A percentile compares a stretch with the other conserved stretches of the same genome.
phyloP scores from a whole-genome alignment of 1,140 invertebrate genomes.

The Scaptomyza pallida region DNA sequence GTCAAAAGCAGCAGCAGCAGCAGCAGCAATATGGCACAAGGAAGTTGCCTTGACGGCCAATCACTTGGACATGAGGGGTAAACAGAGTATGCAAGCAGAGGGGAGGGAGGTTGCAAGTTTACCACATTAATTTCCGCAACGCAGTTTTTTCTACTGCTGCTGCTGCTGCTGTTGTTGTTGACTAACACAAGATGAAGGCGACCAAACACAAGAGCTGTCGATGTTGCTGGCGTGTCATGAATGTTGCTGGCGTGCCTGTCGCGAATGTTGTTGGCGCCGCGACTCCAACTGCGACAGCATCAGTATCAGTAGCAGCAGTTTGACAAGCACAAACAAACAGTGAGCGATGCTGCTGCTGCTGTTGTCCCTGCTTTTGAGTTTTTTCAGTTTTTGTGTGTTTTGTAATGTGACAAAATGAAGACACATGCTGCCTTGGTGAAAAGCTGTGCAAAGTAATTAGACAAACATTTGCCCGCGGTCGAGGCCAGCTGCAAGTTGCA shows the following conservation, averaged over 20 bases:
- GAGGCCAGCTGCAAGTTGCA: slow-evolving; percentile 49
- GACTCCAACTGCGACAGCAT: slow-evolving; percentile 8
- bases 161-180: slow-evolving; percentile 38
- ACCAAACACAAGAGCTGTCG: slow-evolving; percentile 33
- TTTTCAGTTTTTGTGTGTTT: slow-evolving; percentile 16
- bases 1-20: slow-evolving; percentile 64
- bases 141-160: slow-evolving; percentile 17
- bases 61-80: slow-evolving; percentile 5
- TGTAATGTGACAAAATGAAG: slow-evolving; percentile 69
- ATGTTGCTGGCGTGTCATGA: slow-evolving; percentile 46
- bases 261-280: slow-evolving; percentile 52
- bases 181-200: slow-evolving; percentile 48
- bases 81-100: not conserved
- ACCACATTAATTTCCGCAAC: slow-evolving; percentile 74
- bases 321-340: slow-evolving; percentile 76
- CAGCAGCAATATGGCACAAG: slow-evolving; percentile 33
- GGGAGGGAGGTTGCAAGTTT: slow-evolving; percentile 51
- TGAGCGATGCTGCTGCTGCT: slow-evolving; percentile 31
- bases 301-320: slow-evolving; percentile 34
- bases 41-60: slow-evolving; percentile 35
- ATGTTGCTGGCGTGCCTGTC: slow-evolving; percentile 50
- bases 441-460: slow-evolving; percentile 82
- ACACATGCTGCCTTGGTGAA: slow-evolving; percentile 77
- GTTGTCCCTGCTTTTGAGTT: not conserved
- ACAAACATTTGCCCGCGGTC: slow-evolving; percentile 74